Base-by-base conservation (phyloP, 1,140 invertebrate genomes). In the Pogonomyrmex californicus region DNA sequence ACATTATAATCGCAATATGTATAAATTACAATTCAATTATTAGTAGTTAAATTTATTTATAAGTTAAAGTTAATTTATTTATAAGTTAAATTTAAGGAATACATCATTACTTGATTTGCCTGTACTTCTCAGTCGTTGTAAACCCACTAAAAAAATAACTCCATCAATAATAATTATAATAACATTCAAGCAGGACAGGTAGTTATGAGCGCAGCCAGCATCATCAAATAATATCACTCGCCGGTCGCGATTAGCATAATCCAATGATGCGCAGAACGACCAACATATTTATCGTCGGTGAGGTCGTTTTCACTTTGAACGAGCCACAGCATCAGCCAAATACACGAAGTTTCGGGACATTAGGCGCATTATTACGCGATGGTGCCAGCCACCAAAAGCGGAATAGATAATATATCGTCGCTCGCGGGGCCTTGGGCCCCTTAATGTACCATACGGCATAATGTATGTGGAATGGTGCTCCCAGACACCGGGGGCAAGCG, bases 231-330 rank as follows among this genome's bases (percentile, higher is more conserved):
- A 89, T 91, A 89, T 92, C 88, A 70, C 68, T 90, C 90, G 65
- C 60, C 36, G 70, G 38, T 23, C 5, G 36, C 60, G 90, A 93
- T 93, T 93, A 93, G 79, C 91, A 92, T 93, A 93, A 93, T 93
- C 90, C 88, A 88, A 91, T 92, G 82, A 92, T 87, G 71, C 66
- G 68, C 41, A 30, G 70, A 89, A 88, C 86, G 83, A 65, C 49
- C 87, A 82, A 88, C 77, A 85, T 91, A 92, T 91, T 92, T 92
- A 93, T 92, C 86, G 87, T 56, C 56, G 54, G 5, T 30, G n/a
- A 71, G 56, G 30, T 71, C 76, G 77, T 89, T 89, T 89, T 89
- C 87, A 89, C 68, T 73, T 89, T 88, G 77, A 86, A 86, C 87
- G 68, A 75, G 58, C 44, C 65, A 73, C 65, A 14, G 58, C 66